These are phyloP conservation scores for Venustaconcha ellipsiformis DNA, from an alignment of 1,140 invertebrate genomes.

Conservation along the genomic window DNA sequence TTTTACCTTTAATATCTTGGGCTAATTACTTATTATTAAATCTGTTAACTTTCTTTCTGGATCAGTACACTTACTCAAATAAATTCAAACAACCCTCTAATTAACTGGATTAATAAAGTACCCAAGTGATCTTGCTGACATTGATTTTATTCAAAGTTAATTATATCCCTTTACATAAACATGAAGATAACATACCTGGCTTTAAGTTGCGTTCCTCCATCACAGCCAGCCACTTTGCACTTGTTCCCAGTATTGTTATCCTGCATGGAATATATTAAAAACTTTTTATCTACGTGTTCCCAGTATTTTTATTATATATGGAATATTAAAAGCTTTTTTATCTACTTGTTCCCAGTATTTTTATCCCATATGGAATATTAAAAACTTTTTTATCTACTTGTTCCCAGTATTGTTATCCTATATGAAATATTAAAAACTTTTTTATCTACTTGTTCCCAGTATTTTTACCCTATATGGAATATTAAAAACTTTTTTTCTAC, in stretches of 20 bases:
- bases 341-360: not conserved
- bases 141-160: too few species aligned
- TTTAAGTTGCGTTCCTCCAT: constrained; percentile 69
- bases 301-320: not conserved
- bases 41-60: too few species aligned
- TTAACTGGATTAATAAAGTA: too few species aligned
- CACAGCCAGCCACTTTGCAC: constrained; percentile 74
- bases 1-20: too few species aligned
- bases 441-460: not conserved
- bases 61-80: too few species aligned
- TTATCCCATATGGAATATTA: not conserved
- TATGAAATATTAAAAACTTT: not conserved
- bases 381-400: not conserved
- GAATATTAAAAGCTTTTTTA: not conserved
- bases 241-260: constrained; percentile 74
- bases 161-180: not conserved
- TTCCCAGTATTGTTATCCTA: not conserved
- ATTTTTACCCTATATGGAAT: not conserved
- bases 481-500: not conserved
- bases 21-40: too few species aligned
- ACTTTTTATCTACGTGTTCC: not conserved
- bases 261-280: constrained; percentile 52
- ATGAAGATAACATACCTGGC: constrained; percentile 44
- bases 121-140: too few species aligned
- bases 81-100: too few species aligned